phyloP scores from a whole-genome alignment of 2,888 invertebrate species.

The Conops quadrifasciatus region DNA sequence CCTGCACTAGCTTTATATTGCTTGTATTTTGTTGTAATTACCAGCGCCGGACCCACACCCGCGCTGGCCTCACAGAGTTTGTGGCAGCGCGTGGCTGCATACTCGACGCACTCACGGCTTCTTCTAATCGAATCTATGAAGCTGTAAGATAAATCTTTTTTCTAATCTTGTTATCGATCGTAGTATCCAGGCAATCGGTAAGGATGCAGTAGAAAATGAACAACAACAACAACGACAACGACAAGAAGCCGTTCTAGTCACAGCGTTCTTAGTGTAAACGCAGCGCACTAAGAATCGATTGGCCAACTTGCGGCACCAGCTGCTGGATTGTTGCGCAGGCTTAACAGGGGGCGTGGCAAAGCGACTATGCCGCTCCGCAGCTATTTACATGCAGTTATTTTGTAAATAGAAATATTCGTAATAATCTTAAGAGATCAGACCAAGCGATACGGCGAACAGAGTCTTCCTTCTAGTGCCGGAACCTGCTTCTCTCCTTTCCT shows the following conservation, averaged over 20 bases:
- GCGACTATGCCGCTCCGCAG: constrained; percentile 37
- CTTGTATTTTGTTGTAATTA: too few species aligned
- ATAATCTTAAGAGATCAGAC: too few species aligned
- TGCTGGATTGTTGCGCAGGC: too few species aligned
- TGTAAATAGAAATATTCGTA: constrained; percentile 36
- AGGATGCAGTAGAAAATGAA: constrained; percentile 14
- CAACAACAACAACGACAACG: constrained; percentile 3
- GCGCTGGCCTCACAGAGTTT: too few species aligned
- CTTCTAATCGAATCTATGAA: constrained; percentile 63
- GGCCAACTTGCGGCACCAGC: too few species aligned
- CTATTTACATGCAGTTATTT: constrained; percentile 45
- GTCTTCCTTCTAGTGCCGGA: too few species aligned
- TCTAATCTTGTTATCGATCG: constrained; percentile 62
- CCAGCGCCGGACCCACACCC: too few species aligned
- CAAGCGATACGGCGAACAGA: too few species aligned
- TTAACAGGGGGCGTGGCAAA: constrained; percentile 10
- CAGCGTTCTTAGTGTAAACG: neutral
- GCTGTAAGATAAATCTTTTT: constrained; percentile 65
- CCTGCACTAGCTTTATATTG: too few species aligned
- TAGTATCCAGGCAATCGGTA: constrained; percentile 41
- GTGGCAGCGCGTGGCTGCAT: too few species aligned
- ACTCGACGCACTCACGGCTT: constrained; percentile 40
- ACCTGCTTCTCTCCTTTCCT: too few species aligned
- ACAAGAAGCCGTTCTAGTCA: neutral
- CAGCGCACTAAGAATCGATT: neutral